These are phyloP conservation scores for Drosophila mojavensis DNA, from an alignment of 1,140 invertebrate species.

Conservation along the genomic window DNA sequence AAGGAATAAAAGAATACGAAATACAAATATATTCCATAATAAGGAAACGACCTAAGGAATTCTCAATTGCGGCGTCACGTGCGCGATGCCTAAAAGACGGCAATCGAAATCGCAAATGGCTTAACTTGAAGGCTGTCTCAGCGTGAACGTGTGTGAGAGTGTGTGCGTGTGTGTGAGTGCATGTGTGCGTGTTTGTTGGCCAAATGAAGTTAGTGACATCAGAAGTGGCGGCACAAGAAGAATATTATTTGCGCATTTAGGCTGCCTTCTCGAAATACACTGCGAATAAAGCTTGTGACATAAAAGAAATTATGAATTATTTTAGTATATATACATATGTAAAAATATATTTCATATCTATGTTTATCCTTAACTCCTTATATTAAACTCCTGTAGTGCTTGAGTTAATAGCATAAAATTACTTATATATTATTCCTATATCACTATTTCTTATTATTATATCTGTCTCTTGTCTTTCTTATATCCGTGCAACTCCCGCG, in stretches of 20 bases:
- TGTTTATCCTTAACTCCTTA: too few relatives aligned
- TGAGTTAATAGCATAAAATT: too few relatives aligned
- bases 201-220: conserved; percentile 11
- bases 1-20: neutral
- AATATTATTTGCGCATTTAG: conserved; percentile 9
- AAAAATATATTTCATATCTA: too few relatives aligned
- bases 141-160: neutral
- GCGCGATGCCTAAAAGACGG: conserved; percentile 14
- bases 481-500: too few relatives aligned
- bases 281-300: neutral
- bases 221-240: neutral
- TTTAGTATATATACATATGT: too few relatives aligned
- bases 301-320: too few relatives aligned
- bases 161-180: neutral
- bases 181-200: neutral
- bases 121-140: conserved; percentile 14
- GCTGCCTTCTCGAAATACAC: neutral
- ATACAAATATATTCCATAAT: neutral
- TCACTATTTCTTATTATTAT: too few relatives aligned
- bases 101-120: conserved; percentile 21
- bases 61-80: conserved; percentile 27
- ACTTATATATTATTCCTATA: too few relatives aligned
- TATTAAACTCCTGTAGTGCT: too few relatives aligned
- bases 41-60: conserved; percentile 23
- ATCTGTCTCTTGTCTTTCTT: too few relatives aligned